These are phyloP conservation scores for Subacronicta megacephala DNA, from an alignment of 2,888 invertebrate species.

Conservation along the genomic window DNA sequence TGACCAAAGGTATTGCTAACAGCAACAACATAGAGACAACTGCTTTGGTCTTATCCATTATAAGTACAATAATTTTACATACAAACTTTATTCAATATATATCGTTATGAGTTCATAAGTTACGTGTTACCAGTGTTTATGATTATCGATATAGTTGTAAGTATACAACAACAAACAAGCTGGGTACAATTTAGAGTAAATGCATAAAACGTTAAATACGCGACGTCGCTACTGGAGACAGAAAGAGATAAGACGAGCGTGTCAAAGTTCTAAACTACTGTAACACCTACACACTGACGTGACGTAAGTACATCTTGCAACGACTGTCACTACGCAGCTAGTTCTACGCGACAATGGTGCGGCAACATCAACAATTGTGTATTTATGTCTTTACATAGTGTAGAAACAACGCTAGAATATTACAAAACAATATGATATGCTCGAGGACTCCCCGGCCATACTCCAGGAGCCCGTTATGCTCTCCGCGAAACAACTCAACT, in stretches of 20 bases:
- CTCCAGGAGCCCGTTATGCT: constrained; percentile 41
- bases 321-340: constrained; percentile 79
- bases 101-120: constrained; percentile 68
- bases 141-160: constrained; percentile 69
- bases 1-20: constrained; percentile 88
- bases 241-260: constrained; percentile 65
- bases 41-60: constrained; percentile 84
- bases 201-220: constrained; percentile 70
- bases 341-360: constrained; percentile 81
- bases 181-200: constrained; percentile 76
- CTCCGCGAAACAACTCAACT: constrained; percentile 69
- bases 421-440: constrained; percentile 85
- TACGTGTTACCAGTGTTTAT: constrained; percentile 63
- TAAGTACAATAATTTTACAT: constrained; percentile 80
- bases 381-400: constrained; percentile 62
- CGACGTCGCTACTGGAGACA: constrained; percentile 71
- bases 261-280: constrained; percentile 74
- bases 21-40: constrained; percentile 82
- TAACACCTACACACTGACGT: constrained; percentile 83
- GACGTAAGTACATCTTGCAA: constrained; percentile 75
- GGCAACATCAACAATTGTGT: constrained; percentile 75
- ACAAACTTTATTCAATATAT: constrained; percentile 69
- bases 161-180: constrained; percentile 77
- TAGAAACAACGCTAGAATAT: constrained; percentile 71
- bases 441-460: constrained; percentile 62